Percentiles rank a stretch among this genome's conserved stretches.
Evolutionary conservation across 2,113 vertebrate species (phyloP).

Genomic region (Phasianus colchicus): DNA sequence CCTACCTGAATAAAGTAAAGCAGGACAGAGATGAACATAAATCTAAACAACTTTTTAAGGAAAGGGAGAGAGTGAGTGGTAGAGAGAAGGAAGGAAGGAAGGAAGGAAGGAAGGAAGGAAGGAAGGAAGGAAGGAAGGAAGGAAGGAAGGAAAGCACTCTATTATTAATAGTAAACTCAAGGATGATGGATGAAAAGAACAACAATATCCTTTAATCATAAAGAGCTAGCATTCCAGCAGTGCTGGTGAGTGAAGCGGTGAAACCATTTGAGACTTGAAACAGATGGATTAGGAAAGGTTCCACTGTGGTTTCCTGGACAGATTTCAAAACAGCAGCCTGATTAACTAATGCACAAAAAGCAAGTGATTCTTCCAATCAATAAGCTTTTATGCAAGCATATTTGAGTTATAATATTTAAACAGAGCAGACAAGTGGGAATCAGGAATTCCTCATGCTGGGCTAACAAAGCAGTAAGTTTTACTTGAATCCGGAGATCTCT

Average conservation of each 20-base stretch:
- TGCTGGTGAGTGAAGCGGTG: conserved; percentile 63
- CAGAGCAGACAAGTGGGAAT: conserved; percentile 57
- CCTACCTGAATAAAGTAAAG: conserved; percentile 29
- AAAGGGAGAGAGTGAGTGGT: background rate
- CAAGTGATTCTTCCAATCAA: conserved; percentile 73
- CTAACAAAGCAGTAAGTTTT: conserved; percentile 55
- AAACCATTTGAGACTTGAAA: conserved; percentile 77
- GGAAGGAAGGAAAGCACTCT: background rate
- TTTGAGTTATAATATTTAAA: conserved; percentile 73
- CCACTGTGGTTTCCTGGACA: conserved; percentile 71
- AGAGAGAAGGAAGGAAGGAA: no score
- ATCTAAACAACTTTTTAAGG: background rate
- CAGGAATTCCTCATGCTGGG: conserved; percentile 44
- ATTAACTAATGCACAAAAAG: conserved; percentile 77
- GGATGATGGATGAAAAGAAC: conserved; percentile 75
- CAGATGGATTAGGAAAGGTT: conserved; percentile 76
- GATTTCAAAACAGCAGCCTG: conserved; percentile 76
- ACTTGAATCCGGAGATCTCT: background rate
- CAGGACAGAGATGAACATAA: conserved; percentile 11
- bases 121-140: no score
- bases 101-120: no score
- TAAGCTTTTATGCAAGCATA: conserved; percentile 72
- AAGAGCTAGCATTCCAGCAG: conserved; percentile 73
- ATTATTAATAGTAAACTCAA: conserved; percentile 74
- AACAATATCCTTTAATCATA: conserved; percentile 77